Conservation (phyloP, 1,140 invertebrate genomes). For the Halictus rubicundus region DNA sequence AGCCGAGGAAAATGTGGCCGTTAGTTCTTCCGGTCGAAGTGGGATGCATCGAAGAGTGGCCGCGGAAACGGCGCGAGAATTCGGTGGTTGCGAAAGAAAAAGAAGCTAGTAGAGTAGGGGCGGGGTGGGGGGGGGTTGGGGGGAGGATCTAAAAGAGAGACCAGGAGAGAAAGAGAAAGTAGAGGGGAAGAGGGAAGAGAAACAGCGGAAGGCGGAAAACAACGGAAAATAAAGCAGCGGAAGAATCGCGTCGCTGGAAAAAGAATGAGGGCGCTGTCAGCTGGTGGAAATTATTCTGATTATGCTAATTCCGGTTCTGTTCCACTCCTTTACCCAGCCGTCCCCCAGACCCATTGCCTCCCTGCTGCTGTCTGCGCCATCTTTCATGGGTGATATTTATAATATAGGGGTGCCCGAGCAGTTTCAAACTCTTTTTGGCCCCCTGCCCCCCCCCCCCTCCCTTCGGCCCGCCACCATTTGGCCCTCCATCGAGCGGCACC, state of each 20-base stretch:
- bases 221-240: slow-evolving; percentile 78
- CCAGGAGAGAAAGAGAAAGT: background rate
- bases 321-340: slow-evolving; percentile 80
- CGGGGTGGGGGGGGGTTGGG: background rate
- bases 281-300: slow-evolving; percentile 82
- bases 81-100: slow-evolving; percentile 55
- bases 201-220: slow-evolving; percentile 75
- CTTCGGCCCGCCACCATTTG: slow-evolving; percentile 37
- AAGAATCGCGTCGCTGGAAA: slow-evolving; percentile 79
- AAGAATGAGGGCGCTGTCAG: slow-evolving; percentile 81
- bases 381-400: slow-evolving; percentile 81
- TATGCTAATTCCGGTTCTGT: slow-evolving; percentile 82
- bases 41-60: slow-evolving; percentile 62
- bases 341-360: slow-evolving; percentile 72
- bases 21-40: slow-evolving; percentile 62
- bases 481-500: slow-evolving; percentile 54
- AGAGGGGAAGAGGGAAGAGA: slow-evolving; percentile 3
- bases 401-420: slow-evolving; percentile 80
- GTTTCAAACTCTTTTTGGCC: slow-evolving; percentile 80
- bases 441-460: slow-evolving; percentile 29
- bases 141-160: slow-evolving; percentile 36
- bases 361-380: slow-evolving; percentile 80
- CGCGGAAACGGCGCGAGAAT: slow-evolving; percentile 70
- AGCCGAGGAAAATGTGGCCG: slow-evolving; percentile 25
- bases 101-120: background rate